Evolutionary conservation across 1,140 invertebrate species (phyloP).

Genomic region (Brachystomella parvula): DNA sequence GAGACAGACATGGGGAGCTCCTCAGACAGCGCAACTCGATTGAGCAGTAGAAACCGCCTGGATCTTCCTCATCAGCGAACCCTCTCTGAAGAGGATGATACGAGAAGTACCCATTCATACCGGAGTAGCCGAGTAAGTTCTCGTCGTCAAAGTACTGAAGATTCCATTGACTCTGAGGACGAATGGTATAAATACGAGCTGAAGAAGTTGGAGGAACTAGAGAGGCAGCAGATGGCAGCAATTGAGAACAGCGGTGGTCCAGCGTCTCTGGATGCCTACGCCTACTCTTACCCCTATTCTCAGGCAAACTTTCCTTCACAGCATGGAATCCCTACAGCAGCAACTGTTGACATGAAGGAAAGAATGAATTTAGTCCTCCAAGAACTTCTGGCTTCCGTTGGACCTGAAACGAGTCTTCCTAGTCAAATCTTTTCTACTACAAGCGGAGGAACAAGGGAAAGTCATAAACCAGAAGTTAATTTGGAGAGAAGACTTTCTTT

Average conservation of each 20-base stretch:
- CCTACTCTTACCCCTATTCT: constrained; percentile 23
- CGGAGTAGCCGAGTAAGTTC: constrained; percentile 78
- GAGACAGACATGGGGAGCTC: constrained; percentile 38
- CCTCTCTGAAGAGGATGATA: constrained; percentile 65
- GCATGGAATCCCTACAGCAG: constrained; percentile 22
- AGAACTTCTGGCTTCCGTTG: constrained; percentile 50
- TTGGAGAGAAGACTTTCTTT: constrained; percentile 31
- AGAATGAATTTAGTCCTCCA: constrained; percentile 66
- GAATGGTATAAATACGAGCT: constrained; percentile 88
- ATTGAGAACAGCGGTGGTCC: constrained; percentile 43
- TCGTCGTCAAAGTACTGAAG: constrained; percentile 79
- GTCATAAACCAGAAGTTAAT: constrained; percentile 2
- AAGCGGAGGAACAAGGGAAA: neutral
- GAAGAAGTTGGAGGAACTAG: constrained; percentile 74
- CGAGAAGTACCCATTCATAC: constrained; percentile 73
- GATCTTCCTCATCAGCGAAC: constrained; percentile 58
- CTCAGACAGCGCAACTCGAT: constrained; percentile 43
- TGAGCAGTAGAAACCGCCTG: constrained; percentile 45
- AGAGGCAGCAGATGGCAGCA: constrained; percentile 61
- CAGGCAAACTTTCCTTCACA: constrained; percentile 28
- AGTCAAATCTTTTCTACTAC: neutral
- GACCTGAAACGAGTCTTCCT: constrained; percentile 48
- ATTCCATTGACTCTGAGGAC: constrained; percentile 85
- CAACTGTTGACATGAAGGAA: constrained; percentile 55
- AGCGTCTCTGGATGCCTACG: constrained; percentile 22